These are phyloP conservation scores for Drosophila virilis DNA, from an alignment of 1,140 invertebrate genomes.

Conservation along the genomic window DNA sequence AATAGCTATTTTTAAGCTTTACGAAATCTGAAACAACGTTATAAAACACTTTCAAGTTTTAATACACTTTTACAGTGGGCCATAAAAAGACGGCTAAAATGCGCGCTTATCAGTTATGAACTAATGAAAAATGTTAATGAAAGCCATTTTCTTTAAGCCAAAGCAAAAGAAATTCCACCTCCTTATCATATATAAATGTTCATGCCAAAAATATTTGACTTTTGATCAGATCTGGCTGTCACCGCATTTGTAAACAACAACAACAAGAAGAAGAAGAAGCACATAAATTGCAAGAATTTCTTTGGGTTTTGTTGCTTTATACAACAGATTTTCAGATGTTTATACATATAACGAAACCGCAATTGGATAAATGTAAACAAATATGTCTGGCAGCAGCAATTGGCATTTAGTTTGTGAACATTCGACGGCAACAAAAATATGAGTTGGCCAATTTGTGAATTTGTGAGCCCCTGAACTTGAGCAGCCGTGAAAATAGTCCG, in stretches of 20 bases:
- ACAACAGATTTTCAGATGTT: slow-evolving; percentile 40
- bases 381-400: slow-evolving; percentile 40
- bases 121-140: too few species aligned
- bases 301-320: slow-evolving; percentile 14
- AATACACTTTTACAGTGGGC: too few species aligned
- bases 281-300: slow-evolving; percentile 25
- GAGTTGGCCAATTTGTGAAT: slow-evolving; percentile 36
- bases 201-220: slow-evolving; percentile 10
- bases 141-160: too few species aligned
- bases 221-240: slow-evolving; percentile 19
- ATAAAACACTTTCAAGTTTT: too few species aligned
- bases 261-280: slow-evolving; percentile 13
- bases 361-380: slow-evolving; percentile 49
- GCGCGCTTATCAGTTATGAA: too few species aligned
- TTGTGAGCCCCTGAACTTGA: slow-evolving; percentile 60
- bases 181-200: too few species aligned
- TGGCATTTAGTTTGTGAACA: slow-evolving; percentile 36
- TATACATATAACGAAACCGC: slow-evolving; percentile 40
- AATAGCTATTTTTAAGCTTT: too few species aligned
- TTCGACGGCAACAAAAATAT: slow-evolving; percentile 41
- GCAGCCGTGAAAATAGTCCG: slow-evolving; percentile 25
- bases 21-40: too few species aligned
- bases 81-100: too few species aligned
- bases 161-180: too few species aligned
- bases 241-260: slow-evolving; percentile 20